Evolutionary conservation across 2,888 invertebrate genomes (phyloP).

Genomic region (Halictus ligatus): DNA sequence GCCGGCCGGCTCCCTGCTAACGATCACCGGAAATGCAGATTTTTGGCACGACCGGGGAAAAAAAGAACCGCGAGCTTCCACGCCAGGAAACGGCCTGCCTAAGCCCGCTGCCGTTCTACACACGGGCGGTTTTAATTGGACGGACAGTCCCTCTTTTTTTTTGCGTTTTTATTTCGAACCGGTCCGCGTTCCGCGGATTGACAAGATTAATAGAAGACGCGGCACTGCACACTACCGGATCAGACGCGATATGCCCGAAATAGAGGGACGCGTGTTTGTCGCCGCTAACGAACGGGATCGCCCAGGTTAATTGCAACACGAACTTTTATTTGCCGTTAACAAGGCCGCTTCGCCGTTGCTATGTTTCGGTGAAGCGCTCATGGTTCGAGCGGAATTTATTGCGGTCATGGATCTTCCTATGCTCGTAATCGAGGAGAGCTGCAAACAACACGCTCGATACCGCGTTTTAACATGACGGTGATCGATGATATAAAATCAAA

Average conservation of each 20-base stretch:
- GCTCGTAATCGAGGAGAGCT: neutral
- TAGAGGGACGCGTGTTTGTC: conserved; percentile 17
- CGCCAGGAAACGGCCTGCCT: conserved; percentile 16
- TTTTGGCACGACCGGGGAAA: conserved; percentile 18
- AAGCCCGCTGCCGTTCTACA: neutral
- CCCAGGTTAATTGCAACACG: neutral
- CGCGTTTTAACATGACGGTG: neutral
- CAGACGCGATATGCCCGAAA: neutral
- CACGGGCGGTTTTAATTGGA: conserved; percentile 16
- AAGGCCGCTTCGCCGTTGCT: neutral
- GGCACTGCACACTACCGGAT: neutral
- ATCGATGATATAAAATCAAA: too few relatives aligned
- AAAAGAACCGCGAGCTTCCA: conserved; percentile 33
- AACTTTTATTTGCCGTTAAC: conserved; percentile 16
- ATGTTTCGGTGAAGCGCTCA: neutral
- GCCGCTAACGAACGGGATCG: conserved; percentile 10
- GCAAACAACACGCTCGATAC: neutral
- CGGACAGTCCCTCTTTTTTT: neutral
- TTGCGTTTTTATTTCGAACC: neutral
- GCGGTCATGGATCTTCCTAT: neutral
- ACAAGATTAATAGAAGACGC: conserved; percentile 17
- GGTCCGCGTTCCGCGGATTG: neutral
- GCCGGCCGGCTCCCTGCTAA: conserved; percentile 38
- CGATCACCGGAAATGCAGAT: conserved; percentile 57
- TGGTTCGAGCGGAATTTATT: neutral